Base-by-base conservation (phyloP, 2,113 vertebrate genomes). In the Atherinomorus stipes region DNA sequence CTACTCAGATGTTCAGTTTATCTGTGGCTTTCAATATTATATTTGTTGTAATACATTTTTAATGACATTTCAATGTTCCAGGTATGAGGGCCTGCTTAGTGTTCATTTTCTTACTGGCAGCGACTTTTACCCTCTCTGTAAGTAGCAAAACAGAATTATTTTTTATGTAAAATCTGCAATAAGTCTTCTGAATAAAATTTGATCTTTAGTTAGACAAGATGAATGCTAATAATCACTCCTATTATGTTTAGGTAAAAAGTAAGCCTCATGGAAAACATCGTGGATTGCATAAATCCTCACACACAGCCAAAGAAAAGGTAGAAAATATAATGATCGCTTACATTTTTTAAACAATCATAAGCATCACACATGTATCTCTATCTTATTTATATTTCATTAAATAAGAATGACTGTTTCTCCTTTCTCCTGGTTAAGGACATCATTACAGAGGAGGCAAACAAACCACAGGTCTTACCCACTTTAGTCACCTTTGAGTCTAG, bases 51-150 rank as follows among this genome's bases (percentile, higher is more conserved):
- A 50, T 44, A 11, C 8, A 16, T 64, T 61, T 62, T 1, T 3
- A 18, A 52, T 2, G 51, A 26, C 0, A 44, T 51, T 52, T 73
- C 21, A 10, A 56, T 59, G 10, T 85, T 89, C 31, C 80, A 93
- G 93, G 80, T 76, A 94, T 95, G 93, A 92, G 78, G 89, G 75
- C 73, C 76, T 86, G 76, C 71, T 71, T 92, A 7, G 63, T 89
- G 38, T 68, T 90, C 28, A 18, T 91, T 59, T 90, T 81, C 76
- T 76, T 93, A 28, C 67, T 94, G 86, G 85, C 80, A 81, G 82
- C 83, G 64, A 86, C 85, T 21, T 79, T 92, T 80, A 52, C 84
- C 37, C 51, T 79, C 9, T 76, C 86, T 84, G 93, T 94, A 80
- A 93, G 93, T 94, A 83, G n/a, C 12, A 50, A 58, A 9, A 22